Evolutionary conservation across 2,797 vertebrate genomes (phyloP), one percentile per base, ranked within the genome.

Genomic region (Lutjanus argentimaculatus): DNA sequence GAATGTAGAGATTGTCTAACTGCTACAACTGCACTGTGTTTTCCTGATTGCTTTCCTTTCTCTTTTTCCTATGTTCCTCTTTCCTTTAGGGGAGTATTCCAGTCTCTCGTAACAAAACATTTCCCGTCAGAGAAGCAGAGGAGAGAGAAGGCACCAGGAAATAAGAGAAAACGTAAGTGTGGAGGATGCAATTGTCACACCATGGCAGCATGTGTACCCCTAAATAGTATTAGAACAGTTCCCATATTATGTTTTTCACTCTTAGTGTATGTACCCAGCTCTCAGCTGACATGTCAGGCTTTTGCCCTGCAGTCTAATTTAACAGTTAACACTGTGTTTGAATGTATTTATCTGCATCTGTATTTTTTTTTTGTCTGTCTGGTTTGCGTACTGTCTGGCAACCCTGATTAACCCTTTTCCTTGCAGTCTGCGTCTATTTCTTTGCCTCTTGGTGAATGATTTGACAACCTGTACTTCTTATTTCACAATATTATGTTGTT

Each of bases 121-220:
- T 99, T 99, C 92, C 98, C 98, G 49, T 98, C 97, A 73, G 97
- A 97, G 91, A 99, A 99, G 91, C 96, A 98, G 92, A 97, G 96
- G 88, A 94, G 97, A 88, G 97, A 99, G 86, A 98, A 98, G 89
- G 96, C 93, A 77, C 93, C 94, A 0, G 95, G 96, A 73, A 96
- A 90, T 89, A 99, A 99, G 86, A 97, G 98, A 87, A 99, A 98
- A 97, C 96, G 98, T 99, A 95, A 96, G 98, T 92, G 11, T 55
- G 40, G 19, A 52, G 5, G 17, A 57, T 49, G 14, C 17, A 1
- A 43, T 53, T 69, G 57, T 64, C 30, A 59, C 30, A 57, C 8
- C 30, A 59, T 43, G 19, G 2, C 40, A 63, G 30, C 36, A 55
- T 70, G 36, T 42, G 40, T 12, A 3, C 48, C 9, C 10, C 10